Conservation (phyloP, 1,140 invertebrate species). For the Cydia amplana region DNA sequence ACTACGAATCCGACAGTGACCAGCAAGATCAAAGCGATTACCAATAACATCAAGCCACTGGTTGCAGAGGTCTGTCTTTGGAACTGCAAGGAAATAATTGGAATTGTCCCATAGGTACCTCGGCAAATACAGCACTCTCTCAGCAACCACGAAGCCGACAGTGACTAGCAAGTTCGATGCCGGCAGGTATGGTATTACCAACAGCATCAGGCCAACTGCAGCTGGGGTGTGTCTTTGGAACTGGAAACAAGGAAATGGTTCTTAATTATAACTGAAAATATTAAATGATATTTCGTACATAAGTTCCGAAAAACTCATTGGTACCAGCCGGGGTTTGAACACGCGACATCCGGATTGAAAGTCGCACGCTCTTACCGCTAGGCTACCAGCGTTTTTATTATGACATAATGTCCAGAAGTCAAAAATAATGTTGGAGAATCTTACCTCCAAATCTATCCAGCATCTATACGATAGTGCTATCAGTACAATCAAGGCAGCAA, state of each 20-base stretch:
- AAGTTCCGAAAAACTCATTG: too few species aligned
- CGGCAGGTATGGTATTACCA: slow-evolving; percentile 91
- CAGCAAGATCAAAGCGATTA: too few species aligned
- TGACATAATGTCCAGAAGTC: too few species aligned
- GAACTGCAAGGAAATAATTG: slow-evolving; percentile 45
- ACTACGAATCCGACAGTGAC: slow-evolving; percentile 95
- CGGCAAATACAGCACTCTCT: slow-evolving; percentile 91
- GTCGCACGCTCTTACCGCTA: too few species aligned
- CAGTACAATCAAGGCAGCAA: slow-evolving; percentile 83
- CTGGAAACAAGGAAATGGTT: slow-evolving; percentile 44
- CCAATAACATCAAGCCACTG: slow-evolving; percentile 84
- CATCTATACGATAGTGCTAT: slow-evolving; percentile 82
- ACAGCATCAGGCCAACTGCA: slow-evolving; percentile 82
- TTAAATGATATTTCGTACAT: too few species aligned
- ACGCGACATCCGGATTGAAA: too few species aligned
- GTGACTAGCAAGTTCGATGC: slow-evolving; percentile 93
- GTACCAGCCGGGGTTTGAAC: too few species aligned
- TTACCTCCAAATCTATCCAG: slow-evolving; percentile 85
- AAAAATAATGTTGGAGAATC: too few species aligned
- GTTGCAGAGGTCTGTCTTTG: slow-evolving; percentile 82
- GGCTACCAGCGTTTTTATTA: too few species aligned
- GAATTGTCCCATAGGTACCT: too few species aligned
- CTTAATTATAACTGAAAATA: not conserved
- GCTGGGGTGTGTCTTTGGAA: slow-evolving; percentile 81
- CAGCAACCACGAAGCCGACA: slow-evolving; percentile 94